phyloP scores from a whole-genome alignment of 1,140 invertebrate genomes.

The Megalopta genalis region DNA sequence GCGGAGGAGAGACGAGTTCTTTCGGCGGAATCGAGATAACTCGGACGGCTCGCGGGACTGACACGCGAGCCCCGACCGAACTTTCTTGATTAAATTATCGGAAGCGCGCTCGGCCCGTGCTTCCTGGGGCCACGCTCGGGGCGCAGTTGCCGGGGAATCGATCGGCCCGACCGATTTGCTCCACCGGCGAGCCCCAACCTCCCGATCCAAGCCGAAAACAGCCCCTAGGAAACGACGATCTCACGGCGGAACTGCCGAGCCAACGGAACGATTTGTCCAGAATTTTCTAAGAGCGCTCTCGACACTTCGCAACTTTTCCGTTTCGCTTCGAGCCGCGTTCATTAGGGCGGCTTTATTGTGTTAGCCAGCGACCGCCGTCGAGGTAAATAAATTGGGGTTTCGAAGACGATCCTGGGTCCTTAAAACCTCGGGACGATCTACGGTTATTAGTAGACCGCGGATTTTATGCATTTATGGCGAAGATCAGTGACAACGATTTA shows the following conservation, averaged over 20 bases:
- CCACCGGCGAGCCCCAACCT: not conserved
- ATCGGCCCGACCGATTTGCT: not conserved
- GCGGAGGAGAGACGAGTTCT: not conserved
- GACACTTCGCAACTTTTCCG: too few species aligned
- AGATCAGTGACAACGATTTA: too few species aligned
- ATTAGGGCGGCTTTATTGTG: too few species aligned
- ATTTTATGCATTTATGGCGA: too few species aligned
- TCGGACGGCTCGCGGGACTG: not conserved
- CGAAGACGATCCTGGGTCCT: too few species aligned
- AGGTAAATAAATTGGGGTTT: too few species aligned
- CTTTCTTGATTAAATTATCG: slow-evolving; percentile 1
- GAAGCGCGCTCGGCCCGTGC: not conserved
- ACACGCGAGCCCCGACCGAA: not conserved
- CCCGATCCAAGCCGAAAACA: not conserved
- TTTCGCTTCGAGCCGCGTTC: too few species aligned
- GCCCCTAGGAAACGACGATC: not conserved
- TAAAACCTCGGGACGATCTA: too few species aligned
- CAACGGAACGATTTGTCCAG: too few species aligned
- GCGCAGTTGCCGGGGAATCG: not conserved
- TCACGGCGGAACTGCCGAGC: not conserved
- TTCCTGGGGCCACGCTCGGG: not conserved
- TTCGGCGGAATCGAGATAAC: not conserved
- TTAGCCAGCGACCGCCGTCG: too few species aligned
- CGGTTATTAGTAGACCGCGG: too few species aligned
- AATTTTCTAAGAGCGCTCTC: too few species aligned